These are phyloP conservation scores for Piezodorus guildinii DNA, from an alignment of 1,140 invertebrate genomes.

Conservation along the genomic window DNA sequence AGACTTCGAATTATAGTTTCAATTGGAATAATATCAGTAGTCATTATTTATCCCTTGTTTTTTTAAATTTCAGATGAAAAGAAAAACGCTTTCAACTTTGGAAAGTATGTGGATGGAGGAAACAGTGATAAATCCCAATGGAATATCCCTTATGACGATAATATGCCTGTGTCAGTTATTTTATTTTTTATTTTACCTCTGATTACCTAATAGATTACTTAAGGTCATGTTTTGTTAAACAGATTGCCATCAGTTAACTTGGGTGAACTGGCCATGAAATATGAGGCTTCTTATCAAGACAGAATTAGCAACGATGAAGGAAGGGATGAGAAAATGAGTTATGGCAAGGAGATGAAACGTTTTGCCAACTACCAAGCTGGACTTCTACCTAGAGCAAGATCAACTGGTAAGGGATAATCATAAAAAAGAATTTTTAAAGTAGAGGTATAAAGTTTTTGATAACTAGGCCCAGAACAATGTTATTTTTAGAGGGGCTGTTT, in stretches of 20 bases:
- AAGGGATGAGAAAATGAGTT: conserved; percentile 17
- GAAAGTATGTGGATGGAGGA: conserved; percentile 25
- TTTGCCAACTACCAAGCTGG: background rate
- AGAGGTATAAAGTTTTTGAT: too few relatives aligned
- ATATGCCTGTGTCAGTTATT: background rate
- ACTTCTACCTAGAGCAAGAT: conserved; percentile 19
- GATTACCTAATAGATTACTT: background rate
- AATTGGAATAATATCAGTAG: too few relatives aligned
- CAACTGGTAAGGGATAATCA: conserved; percentile 31
- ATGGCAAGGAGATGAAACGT: background rate
- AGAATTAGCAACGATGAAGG: background rate
- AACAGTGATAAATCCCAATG: conserved; percentile 32
- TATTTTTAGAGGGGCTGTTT: too few relatives aligned
- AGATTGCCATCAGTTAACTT: background rate
- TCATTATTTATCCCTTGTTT: too few relatives aligned
- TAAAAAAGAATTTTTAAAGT: too few relatives aligned
- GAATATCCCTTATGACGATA: conserved; percentile 32
- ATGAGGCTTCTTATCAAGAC: background rate
- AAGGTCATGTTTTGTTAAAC: background rate
- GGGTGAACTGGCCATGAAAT: background rate
- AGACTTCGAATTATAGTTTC: too few relatives aligned
- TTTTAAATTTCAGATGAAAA: too few relatives aligned
- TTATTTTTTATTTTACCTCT: too few relatives aligned
- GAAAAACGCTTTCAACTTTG: too few relatives aligned
- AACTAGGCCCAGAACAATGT: too few relatives aligned